Percentiles rank a stretch among this genome's conserved stretches.
Evolutionary conservation across 2,888 invertebrate genomes (phyloP).

Genomic region (Limnephilus lunatus): DNA sequence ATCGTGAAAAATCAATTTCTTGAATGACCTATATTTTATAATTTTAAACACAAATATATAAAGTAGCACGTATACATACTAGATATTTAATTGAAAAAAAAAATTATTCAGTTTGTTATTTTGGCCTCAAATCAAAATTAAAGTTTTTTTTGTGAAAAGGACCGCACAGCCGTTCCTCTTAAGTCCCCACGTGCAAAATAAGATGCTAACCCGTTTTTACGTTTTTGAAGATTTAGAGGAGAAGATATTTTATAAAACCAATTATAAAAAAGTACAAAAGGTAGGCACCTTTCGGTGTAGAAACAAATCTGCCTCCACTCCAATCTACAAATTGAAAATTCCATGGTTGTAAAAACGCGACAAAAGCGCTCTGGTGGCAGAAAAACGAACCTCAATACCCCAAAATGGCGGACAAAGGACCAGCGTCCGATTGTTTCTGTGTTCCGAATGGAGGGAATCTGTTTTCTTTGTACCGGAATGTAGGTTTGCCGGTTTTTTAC

Average conservation of each 20-base stretch:
- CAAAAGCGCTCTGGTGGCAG: conserved; percentile 12
- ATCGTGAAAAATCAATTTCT: too few species aligned
- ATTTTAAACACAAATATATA: too few species aligned
- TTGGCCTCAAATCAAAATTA: too few species aligned
- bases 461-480: conserved; percentile 48
- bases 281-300: not conserved
- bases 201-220: too few species aligned
- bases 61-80: too few species aligned
- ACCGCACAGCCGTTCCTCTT: too few species aligned
- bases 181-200: too few species aligned
- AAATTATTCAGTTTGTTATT: too few species aligned
- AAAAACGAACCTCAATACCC: conserved; percentile 17
- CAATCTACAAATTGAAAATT: conserved; percentile 7
- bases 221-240: not conserved
- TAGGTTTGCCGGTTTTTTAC: conserved; percentile 44
- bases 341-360: not conserved
- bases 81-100: too few species aligned
- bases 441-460: conserved; percentile 18
- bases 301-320: not conserved
- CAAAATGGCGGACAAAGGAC: conserved; percentile 45
- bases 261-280: not conserved
- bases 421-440: conserved; percentile 21
- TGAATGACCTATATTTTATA: too few species aligned
- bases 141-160: too few species aligned
- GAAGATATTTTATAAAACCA: not conserved